These are phyloP conservation scores for Apteryx mantelli DNA, from an alignment of 2,113 vertebrate genomes.

Conservation along the genomic window DNA sequence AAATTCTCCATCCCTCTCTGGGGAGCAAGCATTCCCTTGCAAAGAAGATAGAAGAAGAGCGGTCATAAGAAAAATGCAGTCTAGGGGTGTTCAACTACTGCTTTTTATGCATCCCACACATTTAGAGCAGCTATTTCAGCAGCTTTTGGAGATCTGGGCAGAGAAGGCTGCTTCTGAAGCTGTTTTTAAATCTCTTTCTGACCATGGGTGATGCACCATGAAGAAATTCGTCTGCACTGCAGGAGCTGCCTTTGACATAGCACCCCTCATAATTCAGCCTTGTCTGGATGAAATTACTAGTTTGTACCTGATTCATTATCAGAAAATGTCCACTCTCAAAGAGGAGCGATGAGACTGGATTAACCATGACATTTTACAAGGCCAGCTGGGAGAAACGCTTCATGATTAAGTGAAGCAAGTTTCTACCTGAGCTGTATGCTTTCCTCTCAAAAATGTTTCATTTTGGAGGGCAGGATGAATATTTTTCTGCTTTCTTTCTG, in stretches of 20 bases:
- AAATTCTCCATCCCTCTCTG: neutral
- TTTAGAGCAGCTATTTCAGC: neutral
- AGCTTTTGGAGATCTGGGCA: neutral
- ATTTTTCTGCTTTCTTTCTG: neutral
- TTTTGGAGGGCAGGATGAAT: neutral
- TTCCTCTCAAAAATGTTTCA: neutral
- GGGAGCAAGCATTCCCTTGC: neutral
- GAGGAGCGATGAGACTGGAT: constrained; percentile 4
- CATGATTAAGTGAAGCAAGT: neutral
- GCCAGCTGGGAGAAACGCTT: constrained; percentile 21
- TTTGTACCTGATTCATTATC: constrained; percentile 38
- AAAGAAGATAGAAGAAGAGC: neutral
- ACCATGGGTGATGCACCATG: neutral
- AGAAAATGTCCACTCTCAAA: neutral
- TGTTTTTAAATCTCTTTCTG: neutral
- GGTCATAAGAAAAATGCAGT: neutral
- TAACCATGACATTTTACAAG: constrained; percentile 36
- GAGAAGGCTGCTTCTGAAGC: neutral
- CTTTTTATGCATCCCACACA: neutral
- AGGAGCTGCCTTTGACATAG: neutral
- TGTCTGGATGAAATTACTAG: neutral
- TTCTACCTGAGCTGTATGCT: neutral
- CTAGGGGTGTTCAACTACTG: neutral
- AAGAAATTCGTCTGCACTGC: neutral
- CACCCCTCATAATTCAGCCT: neutral